phyloP scores from a whole-genome alignment of 2,888 invertebrate genomes.

The Vannuccia rotundouncinata region DNA sequence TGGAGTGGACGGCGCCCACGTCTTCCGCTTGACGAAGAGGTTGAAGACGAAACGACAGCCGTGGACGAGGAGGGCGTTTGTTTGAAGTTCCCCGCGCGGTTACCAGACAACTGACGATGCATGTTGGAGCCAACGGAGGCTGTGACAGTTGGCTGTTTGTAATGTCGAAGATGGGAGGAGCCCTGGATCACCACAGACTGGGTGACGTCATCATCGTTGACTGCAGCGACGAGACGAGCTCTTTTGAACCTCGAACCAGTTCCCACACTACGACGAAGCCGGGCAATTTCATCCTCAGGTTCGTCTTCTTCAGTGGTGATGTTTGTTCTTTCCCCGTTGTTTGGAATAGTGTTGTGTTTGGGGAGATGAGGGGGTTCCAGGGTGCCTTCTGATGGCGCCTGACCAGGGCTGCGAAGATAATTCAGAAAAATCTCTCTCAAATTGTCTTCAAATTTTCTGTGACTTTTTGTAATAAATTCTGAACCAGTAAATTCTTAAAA shows the following conservation, averaged over 20 bases:
- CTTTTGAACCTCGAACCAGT: background rate
- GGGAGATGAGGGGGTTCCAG: background rate
- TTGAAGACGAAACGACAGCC: background rate
- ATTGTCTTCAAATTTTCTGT: too few relatives aligned
- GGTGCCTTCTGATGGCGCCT: background rate
- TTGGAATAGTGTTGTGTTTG: too few relatives aligned
- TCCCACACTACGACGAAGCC: background rate
- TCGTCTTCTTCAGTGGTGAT: background rate
- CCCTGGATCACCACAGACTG: background rate
- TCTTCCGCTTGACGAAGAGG: background rate
- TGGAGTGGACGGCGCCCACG: background rate
- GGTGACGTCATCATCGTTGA: background rate
- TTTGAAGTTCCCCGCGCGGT: background rate
- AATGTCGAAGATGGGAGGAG: background rate
- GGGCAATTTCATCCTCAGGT: background rate
- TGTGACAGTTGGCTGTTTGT: background rate
- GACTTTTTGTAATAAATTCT: too few relatives aligned
- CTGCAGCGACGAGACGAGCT: background rate
- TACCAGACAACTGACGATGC: background rate
- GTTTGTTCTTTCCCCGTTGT: too few relatives aligned
- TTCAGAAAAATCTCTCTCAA: too few relatives aligned
- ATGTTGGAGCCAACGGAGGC: background rate
- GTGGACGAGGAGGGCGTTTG: background rate
- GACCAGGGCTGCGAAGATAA: background rate
- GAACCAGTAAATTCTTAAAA: too few relatives aligned